Base-by-base conservation (phyloP, 2,888 invertebrate genomes). In the Amaurobius ferox region DNA sequence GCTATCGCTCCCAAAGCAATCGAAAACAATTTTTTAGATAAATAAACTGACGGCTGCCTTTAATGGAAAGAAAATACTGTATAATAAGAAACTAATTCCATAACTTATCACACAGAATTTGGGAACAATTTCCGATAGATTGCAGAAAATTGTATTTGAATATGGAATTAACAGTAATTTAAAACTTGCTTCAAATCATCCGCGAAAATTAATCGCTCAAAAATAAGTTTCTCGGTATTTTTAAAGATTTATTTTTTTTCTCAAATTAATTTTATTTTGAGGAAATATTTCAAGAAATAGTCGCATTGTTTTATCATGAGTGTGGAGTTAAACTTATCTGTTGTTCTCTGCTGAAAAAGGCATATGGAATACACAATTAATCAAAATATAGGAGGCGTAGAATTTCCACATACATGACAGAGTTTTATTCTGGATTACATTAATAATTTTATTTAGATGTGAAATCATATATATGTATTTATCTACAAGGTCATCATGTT, bases 121-220 rank as follows among this genome's bases (percentile, higher is more conserved):
- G 23, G 5, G 23, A 23, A 55, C 55, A 55, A 19, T 23, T 2
- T 5, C 23, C 23, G 11, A 55, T 55, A 19, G 55, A 55, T 55
- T 3, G 19, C 13, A 16, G 16, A 44, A 44, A 64, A 64, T n/a
- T 23, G 6, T 16, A 61, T 48, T 74, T 29, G 32, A 44, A 23
- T 40, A 62, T 61, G 62, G 81, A 81, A 81, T 76, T 81, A 85
- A 72, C 77, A 77, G 55, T 72, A 78, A 77, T 77, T 85, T 78
- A 77, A 85, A 85, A 85, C 72, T 66, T 72, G 62, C 48, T 83
- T 77, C 70, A 30, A 16, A 48, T 67, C 55, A 55, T 55, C 23
- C 55, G 48, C 30, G 19, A 67, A 77, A 77, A 77, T 85, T 85
- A 85, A 85, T 85, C 76, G 72, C 70, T 64, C n/a, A 29, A 77